These are phyloP conservation scores for Centruroides sculpturatus DNA, from an alignment of 1,140 invertebrate genomes.

Conservation along the genomic window DNA sequence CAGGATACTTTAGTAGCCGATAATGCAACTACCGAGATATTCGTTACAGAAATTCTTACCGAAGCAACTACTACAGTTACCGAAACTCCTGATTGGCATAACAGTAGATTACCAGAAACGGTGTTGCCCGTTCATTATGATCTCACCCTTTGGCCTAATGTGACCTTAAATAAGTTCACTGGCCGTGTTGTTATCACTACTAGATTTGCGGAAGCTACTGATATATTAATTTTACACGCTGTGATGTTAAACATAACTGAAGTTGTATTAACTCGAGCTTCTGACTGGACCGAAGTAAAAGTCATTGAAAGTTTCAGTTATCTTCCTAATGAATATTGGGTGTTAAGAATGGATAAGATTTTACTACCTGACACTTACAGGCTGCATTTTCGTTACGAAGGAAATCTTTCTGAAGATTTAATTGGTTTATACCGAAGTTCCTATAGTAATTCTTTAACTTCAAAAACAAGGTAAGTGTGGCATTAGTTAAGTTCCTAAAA, in stretches of 20 bases:
- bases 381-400: conserved; percentile 41
- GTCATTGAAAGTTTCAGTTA: conserved; percentile 33
- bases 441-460: conserved; percentile 42
- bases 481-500: no score
- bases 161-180: conserved; percentile 61
- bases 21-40: no score
- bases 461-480: conserved; percentile 39
- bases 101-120: conserved; percentile 45
- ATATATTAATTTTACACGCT: conserved; percentile 50
- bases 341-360: conserved; percentile 37
- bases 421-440: conserved; percentile 63
- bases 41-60: no score
- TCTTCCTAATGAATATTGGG: conserved; percentile 46
- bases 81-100: conserved; percentile 1
- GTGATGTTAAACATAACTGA: neutral
- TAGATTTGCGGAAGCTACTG: conserved; percentile 33
- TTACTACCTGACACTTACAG: conserved; percentile 24
- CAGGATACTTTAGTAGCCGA: no score
- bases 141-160: conserved; percentile 59
- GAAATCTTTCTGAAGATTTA: conserved; percentile 45
- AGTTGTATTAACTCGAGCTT: neutral
- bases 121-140: conserved; percentile 64
- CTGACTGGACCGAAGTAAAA: conserved; percentile 15
- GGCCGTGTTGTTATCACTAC: conserved; percentile 68
- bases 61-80: no score